These are phyloP conservation scores for Alauda arvensis DNA, from an alignment of 2,797 vertebrate species.

Conservation along the genomic window DNA sequence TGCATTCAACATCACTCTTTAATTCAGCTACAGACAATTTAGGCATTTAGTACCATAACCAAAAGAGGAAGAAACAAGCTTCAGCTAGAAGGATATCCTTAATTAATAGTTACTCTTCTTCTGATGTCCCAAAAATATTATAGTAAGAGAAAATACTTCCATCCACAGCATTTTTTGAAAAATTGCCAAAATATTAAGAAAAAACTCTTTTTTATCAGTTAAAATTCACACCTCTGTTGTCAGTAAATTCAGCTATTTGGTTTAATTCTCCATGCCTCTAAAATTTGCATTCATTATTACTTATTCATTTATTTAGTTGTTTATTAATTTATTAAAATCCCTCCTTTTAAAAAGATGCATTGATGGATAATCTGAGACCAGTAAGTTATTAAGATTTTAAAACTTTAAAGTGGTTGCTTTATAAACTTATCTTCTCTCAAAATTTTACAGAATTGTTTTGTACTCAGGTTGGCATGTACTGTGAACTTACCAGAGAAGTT, in stretches of 20 bases:
- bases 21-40: not conserved
- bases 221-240: not conserved
- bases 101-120: not conserved
- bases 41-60: not conserved
- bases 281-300: not conserved
- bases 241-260: not conserved
- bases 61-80: not conserved
- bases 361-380: not conserved
- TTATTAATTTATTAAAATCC: not conserved
- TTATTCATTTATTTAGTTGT: no score
- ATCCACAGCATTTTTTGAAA: fast-evolving
- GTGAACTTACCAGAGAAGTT: not conserved
- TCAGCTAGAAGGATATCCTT: not conserved
- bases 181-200: not conserved
- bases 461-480: not conserved
- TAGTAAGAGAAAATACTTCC: not conserved
- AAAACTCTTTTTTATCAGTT: not conserved
- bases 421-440: not conserved
- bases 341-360: not conserved
- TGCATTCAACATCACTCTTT: not conserved
- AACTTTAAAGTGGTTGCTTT: not conserved
- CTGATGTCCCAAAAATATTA: not conserved
- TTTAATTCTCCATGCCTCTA: not conserved
- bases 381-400: not conserved
- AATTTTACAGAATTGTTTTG: not conserved